Base-by-base conservation (phyloP, 2,797 vertebrate species). In the Linurgus olivaceus region DNA sequence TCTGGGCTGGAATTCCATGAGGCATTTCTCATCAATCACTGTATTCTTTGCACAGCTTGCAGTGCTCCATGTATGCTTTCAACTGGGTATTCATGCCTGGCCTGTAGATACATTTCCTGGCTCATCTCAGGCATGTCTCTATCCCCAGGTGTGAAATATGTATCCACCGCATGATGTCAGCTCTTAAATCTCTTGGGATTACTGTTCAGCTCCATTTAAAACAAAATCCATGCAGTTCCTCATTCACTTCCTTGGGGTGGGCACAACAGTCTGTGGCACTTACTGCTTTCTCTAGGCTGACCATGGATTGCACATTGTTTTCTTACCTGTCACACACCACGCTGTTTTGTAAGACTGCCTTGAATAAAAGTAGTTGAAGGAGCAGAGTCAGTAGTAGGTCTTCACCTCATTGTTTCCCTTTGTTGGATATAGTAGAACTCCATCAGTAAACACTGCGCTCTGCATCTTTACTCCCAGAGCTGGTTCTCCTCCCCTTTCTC, bases 101-200 rank as follows among this genome's bases (percentile, higher is more conserved):
- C 93, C 94, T 93, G 86, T 84, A 86, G 93, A 88, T 96, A 95
- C 59, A 84, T 96, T 96, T 97, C 80, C 93, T 95, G 88, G 86
- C 92, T 94, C 94, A 96, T 96, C 93, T 94, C 88, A 96, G 95
- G 90, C 94, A 96, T 85, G 88, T 93, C 67, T 93, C 80, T 95
- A 90, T 92, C 62, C 80, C 59, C 93, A 97, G 90, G 90, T 96
- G 95, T 90, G 94, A 96, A 95, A 93, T 82, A 94, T 38, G 52
- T 82, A 95, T 86, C 79, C 59, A 82, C 24, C 75, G 33, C 83
- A 70, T 95, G 94, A 97, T 90, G 66, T 94, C 92, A 95, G 83
- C 59, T 90, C 66, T 85, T 84, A 82, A 93, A 90, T 94, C 92
- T 84, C 80, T 67, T 33, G 51, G 66, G 90, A 96, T 95, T 93